Conservation (phyloP, 2,113 vertebrate species). For the Chloropsis hardwickii region DNA sequence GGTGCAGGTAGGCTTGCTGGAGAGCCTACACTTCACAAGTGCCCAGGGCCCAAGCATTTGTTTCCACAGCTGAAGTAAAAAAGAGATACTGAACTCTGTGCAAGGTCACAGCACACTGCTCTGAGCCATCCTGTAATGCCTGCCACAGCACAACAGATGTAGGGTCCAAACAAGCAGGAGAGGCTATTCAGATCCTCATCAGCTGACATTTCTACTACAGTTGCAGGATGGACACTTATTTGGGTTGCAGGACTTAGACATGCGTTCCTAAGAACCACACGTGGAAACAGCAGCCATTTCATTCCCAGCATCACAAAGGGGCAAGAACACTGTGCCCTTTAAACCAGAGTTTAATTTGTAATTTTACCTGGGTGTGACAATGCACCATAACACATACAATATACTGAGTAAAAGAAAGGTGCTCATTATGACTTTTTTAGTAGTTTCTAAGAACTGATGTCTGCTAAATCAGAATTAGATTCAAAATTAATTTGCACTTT, state of each 20-base stretch:
- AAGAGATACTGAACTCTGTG: not conserved
- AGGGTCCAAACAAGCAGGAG: not conserved
- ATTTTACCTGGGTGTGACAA: not conserved
- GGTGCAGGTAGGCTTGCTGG: not conserved
- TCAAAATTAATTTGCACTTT: not conserved
- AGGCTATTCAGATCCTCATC: not conserved
- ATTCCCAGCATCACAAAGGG: not conserved
- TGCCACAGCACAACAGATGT: rapidly evolving
- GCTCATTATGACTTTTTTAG: not conserved
- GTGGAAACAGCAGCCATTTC: not conserved
- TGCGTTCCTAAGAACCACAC: not conserved
- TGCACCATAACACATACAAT: rapidly evolving
- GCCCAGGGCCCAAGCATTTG: not conserved
- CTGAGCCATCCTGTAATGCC: not conserved
- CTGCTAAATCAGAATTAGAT: not conserved
- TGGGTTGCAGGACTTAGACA: not conserved
- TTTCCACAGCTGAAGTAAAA: not conserved
- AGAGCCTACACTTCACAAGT: not conserved
- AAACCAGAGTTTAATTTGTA: not conserved
- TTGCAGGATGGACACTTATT: rapidly evolving
- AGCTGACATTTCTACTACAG: not conserved
- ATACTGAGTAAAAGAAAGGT: not conserved
- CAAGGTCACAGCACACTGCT: rapidly evolving
- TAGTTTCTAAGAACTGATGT: not conserved
- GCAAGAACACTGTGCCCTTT: not conserved